Evolutionary conservation across 1,140 invertebrate genomes (phyloP).

Genomic region (Drosophila albomicans): DNA sequence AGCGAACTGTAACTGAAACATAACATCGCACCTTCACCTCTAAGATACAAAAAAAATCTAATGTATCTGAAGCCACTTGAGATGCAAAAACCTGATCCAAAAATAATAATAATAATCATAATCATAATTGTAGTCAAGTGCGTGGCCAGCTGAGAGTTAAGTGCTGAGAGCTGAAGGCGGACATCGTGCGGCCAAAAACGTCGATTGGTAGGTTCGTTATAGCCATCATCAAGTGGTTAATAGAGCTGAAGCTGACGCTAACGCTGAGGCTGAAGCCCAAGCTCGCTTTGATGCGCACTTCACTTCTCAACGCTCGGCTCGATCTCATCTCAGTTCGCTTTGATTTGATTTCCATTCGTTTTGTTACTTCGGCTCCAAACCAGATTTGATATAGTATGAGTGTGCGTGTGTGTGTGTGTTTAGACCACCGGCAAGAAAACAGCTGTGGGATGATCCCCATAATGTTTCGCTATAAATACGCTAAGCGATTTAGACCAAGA

Average conservation of each 20-base stretch:
- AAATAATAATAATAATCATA: slow-evolving; percentile 47
- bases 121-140: slow-evolving; percentile 55
- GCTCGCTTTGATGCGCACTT: slow-evolving; percentile 63
- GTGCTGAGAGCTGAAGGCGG: slow-evolving; percentile 48
- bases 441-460: slow-evolving; percentile 15
- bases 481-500: slow-evolving; percentile 46
- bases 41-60: not conserved
- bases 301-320: slow-evolving; percentile 23
- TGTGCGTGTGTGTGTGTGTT: not conserved
- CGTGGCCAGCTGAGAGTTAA: slow-evolving; percentile 28
- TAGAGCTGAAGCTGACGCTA: slow-evolving; percentile 33
- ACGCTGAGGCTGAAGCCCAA: not conserved
- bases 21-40: not conserved
- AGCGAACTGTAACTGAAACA: slow-evolving; percentile 6
- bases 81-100: slow-evolving; percentile 58
- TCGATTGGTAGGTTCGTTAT: slow-evolving; percentile 22
- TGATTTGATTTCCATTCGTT: slow-evolving; percentile 19
- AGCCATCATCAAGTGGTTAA: slow-evolving; percentile 67
- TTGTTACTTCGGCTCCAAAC: slow-evolving; percentile 45
- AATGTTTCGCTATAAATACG: slow-evolving; percentile 66
- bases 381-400: slow-evolving; percentile 19
- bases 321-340: slow-evolving; percentile 24
- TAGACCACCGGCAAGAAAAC: slow-evolving; percentile 1
- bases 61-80: slow-evolving; percentile 49
- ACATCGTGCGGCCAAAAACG: slow-evolving; percentile 27